Evolutionary conservation across 1,140 invertebrate species (phyloP), one percentile per base, ranked within the genome.

Genomic region (Drosophila hydei): DNA sequence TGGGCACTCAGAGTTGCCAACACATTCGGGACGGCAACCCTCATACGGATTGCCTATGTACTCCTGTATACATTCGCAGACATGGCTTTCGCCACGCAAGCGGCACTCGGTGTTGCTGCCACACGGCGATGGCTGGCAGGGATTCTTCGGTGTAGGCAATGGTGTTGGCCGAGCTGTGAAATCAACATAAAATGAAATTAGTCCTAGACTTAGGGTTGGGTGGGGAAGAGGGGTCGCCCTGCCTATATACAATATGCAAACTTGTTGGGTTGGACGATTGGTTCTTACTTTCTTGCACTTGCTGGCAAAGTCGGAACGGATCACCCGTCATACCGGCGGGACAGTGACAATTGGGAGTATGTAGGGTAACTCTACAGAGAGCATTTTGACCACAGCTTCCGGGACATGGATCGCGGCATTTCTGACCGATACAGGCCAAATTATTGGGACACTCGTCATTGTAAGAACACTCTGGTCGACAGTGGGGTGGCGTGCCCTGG

Each of bases 341-440:
- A 85, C 96, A 97, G 25, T 93, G 92, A 90, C 96, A 97, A 64
- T 94, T 94, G 18, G 96, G 95, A 19, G 95, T 93, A 88, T 97
- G 96, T 78, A 95, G 94, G 1, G 95, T 92, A 19, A 97, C 95
- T 68, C 94, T 91, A 90, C 96, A 97, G 42, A 94, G 91, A 7
- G 96, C 94, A 84, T 95, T 94, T 54, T 92, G 88, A 12, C 96
- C 96, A 90, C 96, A 97, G 23, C 95, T 94, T 58, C 96, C 95
- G 3, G 94, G 92, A 80, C 96, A 97, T 7, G 96, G 96, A 91
- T 96, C 94, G 67, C 93, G 91, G 84, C 95, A 96, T 78, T 93
- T 94, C 30, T 94, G 94, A 75, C 93, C 93, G 45, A 95, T 93
- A 79, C 95, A 96, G 3, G 94, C 94, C 77, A 93, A 91, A 59